A percentile compares a stretch with the other conserved stretches of the same genome.
Conservation (phyloP, 2,888 invertebrate species). For the Acleris sparsana region DNA sequence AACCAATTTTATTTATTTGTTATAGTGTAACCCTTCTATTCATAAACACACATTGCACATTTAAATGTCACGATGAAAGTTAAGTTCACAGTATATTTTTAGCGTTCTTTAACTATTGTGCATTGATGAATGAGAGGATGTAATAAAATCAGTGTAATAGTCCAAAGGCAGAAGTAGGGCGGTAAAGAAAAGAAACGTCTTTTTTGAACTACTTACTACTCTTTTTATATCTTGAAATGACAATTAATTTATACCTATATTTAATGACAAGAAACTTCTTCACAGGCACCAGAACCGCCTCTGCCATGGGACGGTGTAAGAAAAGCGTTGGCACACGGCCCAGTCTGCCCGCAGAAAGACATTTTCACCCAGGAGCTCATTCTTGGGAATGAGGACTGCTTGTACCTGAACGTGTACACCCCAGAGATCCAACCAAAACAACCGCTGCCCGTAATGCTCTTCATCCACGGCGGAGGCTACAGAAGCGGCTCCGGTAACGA, state of each 20-base stretch:
- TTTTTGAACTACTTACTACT: too few species aligned
- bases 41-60: too few species aligned
- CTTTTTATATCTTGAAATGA: too few species aligned
- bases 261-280: background rate
- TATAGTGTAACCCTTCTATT: background rate
- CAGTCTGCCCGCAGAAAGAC: conserved; percentile 29
- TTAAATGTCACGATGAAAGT: too few species aligned
- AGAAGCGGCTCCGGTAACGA: conserved; percentile 63
- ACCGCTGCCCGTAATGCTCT: conserved; percentile 58
- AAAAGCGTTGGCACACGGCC: conserved; percentile 33
- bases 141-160: too few species aligned
- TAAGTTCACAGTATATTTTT: too few species aligned
- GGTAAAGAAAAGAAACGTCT: too few species aligned
- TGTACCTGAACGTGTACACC: conserved; percentile 61
- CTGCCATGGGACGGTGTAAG: conserved; percentile 37
- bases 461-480: conserved; percentile 61
- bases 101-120: too few species aligned
- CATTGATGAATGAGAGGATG: too few species aligned
- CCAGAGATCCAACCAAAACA: conserved; percentile 43
- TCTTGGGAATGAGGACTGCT: conserved; percentile 54
- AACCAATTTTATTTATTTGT: too few species aligned
- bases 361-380: conserved; percentile 24
- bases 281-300: conserved; percentile 36
- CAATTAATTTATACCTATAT: too few species aligned
- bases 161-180: too few species aligned